phyloP scores from a whole-genome alignment of 2,797 vertebrate species.

The Peromyscus aztecus region DNA sequence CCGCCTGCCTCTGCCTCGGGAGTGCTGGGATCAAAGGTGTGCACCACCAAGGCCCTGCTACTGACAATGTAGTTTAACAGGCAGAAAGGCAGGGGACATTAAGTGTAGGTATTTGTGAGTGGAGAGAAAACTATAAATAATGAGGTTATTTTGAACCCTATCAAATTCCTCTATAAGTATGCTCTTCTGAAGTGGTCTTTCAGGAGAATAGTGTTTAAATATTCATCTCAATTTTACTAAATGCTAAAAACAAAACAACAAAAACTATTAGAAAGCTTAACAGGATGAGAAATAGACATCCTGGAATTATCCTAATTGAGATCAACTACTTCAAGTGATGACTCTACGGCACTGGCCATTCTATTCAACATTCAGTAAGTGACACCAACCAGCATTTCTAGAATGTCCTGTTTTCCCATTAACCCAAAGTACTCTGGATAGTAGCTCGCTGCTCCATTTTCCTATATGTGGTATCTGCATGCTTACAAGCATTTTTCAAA shows the following conservation, averaged over 20 bases:
- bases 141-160: background rate
- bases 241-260: background rate
- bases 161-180: background rate
- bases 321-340: conserved; percentile 32
- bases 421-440: conserved; percentile 19
- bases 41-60: too few relatives aligned
- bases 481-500: conserved; percentile 36
- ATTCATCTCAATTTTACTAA: conserved; percentile 52
- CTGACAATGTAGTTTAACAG: background rate
- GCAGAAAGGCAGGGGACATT: background rate
- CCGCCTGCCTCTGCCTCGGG: too few relatives aligned
- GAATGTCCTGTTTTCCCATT: conserved; percentile 38
- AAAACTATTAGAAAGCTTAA: conserved; percentile 41
- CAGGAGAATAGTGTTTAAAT: conserved; percentile 27
- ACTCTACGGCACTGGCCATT: background rate
- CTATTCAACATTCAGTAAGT: background rate
- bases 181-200: conserved; percentile 48
- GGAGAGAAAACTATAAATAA: conserved; percentile 31
- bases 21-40: too few relatives aligned
- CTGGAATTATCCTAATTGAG: conserved; percentile 55
- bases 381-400: conserved; percentile 36
- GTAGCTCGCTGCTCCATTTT: background rate
- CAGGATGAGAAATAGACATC: background rate
- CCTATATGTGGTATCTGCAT: background rate
- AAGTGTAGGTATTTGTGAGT: background rate